Base-by-base conservation (phyloP, 1,140 invertebrate genomes). In the Potamilus streckersoni region DNA sequence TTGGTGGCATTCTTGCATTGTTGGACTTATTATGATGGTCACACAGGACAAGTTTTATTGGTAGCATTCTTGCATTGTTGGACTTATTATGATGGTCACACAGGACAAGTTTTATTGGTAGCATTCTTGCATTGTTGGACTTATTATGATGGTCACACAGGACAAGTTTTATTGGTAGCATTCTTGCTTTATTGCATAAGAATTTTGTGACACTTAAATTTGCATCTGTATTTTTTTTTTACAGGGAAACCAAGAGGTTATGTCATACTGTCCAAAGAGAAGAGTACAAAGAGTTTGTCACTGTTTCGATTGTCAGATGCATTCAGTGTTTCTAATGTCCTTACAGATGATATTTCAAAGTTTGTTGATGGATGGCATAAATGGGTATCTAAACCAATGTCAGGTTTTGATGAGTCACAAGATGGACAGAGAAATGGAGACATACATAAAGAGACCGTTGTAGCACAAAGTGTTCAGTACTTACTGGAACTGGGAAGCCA, bases 181-280 rank as follows among this genome's bases (percentile, higher is more conserved):
- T 31, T 68, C 23, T 60, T 56, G 16, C 4, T 78, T 69, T 12
- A 11, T 63, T 5, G n/a, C 31, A 67, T 68, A 63, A 38, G 16
- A 60, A 69, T 27, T 73, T 17, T 55, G 23, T 31, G 19, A 27
- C 19, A 14, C 20, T 65, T 3, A 65, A 19, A 57, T 56, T 69
- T 15, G 38, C 31, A 58, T 63, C 49, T 13, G 27, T 69, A 27
- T 63, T 68, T 73, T 71, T 17, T 17, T 56, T 75, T 59, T 59
- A 31, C 65, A 80, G 79, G 79, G 14, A 55, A 73, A 38, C 79
- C 73, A 20, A 59, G 79, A 76, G 79, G 79, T 12, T 78, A 78
- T 64, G 58, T 80, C 15, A 64, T 69, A 49, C 27, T 80, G 16
- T 73, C 65, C 63, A 65, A 57, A 20, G 57, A 78, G 1, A 59